phyloP scores from a whole-genome alignment of 2,888 invertebrate species.

The Caenorhabditis wallacei region DNA sequence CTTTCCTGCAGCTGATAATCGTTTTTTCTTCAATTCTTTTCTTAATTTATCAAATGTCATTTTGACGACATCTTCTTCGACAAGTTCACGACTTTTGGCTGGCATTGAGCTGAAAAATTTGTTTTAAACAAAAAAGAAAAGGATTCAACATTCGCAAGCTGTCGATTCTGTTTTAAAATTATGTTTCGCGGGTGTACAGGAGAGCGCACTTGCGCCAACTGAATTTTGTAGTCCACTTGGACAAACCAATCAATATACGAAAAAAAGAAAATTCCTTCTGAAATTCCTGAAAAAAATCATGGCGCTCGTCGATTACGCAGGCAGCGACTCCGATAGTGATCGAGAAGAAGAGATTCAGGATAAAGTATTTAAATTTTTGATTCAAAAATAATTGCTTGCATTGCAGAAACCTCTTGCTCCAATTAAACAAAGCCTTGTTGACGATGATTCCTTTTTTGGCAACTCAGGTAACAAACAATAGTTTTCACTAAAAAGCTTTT shows the following conservation, averaged over 20 bases:
- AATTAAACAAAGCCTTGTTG: not conserved
- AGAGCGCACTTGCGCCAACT: constrained; percentile 29
- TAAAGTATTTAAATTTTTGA: constrained; percentile 15
- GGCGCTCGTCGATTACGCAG: constrained; percentile 63
- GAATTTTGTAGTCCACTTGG: constrained; percentile 36
- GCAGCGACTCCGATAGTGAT: constrained; percentile 63
- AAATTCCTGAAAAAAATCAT: constrained; percentile 14
- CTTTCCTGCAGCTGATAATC: constrained; percentile 52
- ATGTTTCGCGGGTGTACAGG: constrained; percentile 17
- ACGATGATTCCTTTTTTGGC: not conserved
- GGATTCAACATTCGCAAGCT: not conserved
- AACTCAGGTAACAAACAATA: not conserved
- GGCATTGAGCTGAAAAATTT: constrained; percentile 42
- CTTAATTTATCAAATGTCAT: constrained; percentile 57
- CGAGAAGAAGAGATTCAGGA: constrained; percentile 33
- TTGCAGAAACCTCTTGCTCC: not conserved
- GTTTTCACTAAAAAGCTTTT: not conserved
- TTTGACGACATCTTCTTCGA: constrained; percentile 44
- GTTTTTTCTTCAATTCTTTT: constrained; percentile 57
- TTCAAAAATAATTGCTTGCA: not conserved
- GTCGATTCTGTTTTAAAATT: constrained; percentile 24
- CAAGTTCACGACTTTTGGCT: constrained; percentile 17
- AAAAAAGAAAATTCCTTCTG: not conserved
- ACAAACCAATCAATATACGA: constrained; percentile 35
- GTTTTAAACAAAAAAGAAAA: not conserved